A percentile compares a stretch with the other conserved stretches of the same genome.
These are phyloP conservation scores for Chiloscyllium plagiosum DNA, from an alignment of 2,113 vertebrate genomes.

Conservation along the genomic window DNA sequence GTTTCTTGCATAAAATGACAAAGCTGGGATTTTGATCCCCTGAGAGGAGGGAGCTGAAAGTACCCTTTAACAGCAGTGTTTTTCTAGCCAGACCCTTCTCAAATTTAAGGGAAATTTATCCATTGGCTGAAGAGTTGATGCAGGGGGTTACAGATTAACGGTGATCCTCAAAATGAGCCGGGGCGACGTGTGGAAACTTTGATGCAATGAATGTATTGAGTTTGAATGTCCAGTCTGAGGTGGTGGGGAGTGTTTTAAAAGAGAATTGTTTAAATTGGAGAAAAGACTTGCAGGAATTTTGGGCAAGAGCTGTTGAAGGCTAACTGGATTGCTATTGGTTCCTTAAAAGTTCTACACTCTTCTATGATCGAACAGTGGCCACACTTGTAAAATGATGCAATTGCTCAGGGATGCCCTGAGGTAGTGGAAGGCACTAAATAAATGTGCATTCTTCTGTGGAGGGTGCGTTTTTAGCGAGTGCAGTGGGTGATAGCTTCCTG, in stretches of 20 bases:
- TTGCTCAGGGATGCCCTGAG: neutral
- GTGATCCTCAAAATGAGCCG: neutral
- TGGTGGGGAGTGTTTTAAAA: neutral
- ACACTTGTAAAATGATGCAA: neutral
- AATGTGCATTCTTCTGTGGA: neutral
- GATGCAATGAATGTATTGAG: neutral
- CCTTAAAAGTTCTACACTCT: neutral
- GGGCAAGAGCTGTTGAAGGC: neutral
- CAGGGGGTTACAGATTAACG: neutral
- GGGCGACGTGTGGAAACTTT: neutral
- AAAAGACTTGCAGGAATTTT: neutral
- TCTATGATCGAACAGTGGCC: neutral
- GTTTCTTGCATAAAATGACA: neutral
- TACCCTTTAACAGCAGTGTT: neutral
- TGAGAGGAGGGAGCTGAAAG: neutral
- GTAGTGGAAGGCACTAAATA: neutral
- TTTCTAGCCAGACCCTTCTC: neutral
- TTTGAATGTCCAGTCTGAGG: neutral
- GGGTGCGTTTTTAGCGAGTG: neutral
- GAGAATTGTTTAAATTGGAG: neutral
- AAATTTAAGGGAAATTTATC: neutral
- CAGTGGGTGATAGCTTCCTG: neutral
- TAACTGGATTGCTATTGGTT: neutral
- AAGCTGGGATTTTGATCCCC: neutral
- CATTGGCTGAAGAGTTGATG: neutral